Evolutionary conservation across 2,113 vertebrate genomes (phyloP).

Genomic region (Psilopogon haemacephalus): DNA sequence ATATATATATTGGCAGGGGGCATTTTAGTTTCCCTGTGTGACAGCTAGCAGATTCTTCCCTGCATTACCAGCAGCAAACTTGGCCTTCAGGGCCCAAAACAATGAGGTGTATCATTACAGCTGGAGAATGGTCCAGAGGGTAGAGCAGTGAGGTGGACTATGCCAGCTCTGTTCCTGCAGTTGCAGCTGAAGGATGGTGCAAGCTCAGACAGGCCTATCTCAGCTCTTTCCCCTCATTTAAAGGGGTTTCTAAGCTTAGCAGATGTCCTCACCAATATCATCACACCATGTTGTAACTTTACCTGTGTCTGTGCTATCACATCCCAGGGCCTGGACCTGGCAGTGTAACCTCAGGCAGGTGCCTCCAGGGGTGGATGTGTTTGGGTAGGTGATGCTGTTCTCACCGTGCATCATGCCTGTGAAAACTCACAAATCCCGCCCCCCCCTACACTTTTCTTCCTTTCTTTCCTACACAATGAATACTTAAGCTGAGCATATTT

Average conservation of each 20-base stretch:
- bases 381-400: neutral
- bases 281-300: neutral
- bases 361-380: neutral
- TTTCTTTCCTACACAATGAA: neutral
- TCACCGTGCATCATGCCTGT: neutral
- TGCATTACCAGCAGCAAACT: neutral
- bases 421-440: neutral
- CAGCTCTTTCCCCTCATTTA: neutral
- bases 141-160: neutral
- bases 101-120: neutral
- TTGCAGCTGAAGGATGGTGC: neutral
- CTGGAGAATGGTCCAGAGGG: neutral
- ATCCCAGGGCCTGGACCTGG: neutral
- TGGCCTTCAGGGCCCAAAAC: neutral
- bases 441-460: neutral
- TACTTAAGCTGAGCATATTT: neutral
- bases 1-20: neutral
- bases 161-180: neutral
- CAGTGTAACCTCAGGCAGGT: fast-evolving
- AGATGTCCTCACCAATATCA: neutral
- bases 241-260: neutral
- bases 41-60: neutral
- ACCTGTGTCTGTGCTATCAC: neutral
- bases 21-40: neutral
- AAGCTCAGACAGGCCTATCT: neutral